These are phyloP conservation scores for Crematogaster levior DNA, from an alignment of 2,888 invertebrate species.

Conservation along the genomic window DNA sequence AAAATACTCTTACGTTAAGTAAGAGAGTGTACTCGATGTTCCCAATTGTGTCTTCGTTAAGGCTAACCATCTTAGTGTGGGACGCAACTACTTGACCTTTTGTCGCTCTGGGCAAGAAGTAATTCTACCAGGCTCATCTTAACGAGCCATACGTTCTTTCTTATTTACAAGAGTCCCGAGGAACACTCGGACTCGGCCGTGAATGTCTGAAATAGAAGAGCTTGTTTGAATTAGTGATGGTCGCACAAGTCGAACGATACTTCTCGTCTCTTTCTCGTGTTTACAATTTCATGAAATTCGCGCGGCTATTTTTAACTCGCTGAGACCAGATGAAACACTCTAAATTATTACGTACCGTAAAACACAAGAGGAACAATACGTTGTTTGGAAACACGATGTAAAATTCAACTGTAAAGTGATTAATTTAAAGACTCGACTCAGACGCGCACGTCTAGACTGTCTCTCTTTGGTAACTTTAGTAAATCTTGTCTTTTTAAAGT, in stretches of 20 bases:
- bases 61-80: not conserved
- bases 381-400: not conserved
- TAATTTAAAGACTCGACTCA: not conserved
- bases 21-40: not conserved
- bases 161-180: conserved; percentile 31
- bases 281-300: not conserved
- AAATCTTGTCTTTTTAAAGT: not conserved
- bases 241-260: not conserved
- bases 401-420: not conserved
- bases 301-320: not conserved
- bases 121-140: conserved; percentile 40
- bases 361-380: not conserved
- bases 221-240: conserved; percentile 32
- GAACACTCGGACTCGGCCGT: not conserved
- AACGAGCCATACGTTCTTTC: conserved; percentile 45
- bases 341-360: not conserved
- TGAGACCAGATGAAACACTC: not conserved
- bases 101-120: conserved; percentile 26
- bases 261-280: not conserved
- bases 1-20: conserved; percentile 17
- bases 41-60: conserved; percentile 30
- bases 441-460: not conserved
- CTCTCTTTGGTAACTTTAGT: not conserved
- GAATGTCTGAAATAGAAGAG: not conserved
- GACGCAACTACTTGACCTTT: conserved; percentile 56